Percentiles rank a stretch among this genome's conserved stretches.
phyloP scores from a whole-genome alignment of 2,888 invertebrate genomes.

The Odontocolon sp. region DNA sequence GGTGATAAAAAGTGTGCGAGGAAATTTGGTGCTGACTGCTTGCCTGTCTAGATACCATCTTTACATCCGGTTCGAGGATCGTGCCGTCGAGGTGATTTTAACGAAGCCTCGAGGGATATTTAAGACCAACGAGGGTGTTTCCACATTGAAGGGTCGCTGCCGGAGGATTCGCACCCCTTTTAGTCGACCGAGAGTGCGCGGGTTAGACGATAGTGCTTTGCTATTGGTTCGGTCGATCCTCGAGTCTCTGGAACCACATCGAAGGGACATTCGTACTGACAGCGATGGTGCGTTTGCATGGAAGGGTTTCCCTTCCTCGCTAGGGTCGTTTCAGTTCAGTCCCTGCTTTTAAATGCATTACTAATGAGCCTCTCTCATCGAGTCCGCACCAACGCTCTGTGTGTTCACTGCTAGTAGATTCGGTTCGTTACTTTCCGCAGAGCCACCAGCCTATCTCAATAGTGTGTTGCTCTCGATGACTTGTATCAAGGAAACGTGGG shows the following conservation, averaged over 20 bases:
- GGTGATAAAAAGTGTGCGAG: constrained; percentile 34
- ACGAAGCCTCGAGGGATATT: constrained; percentile 74
- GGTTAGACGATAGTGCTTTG: constrained; percentile 42
- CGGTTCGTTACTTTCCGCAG: constrained; percentile 4
- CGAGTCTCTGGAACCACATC: constrained; percentile 9
- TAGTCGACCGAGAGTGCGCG: constrained; percentile 61
- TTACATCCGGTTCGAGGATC: constrained; percentile 54
- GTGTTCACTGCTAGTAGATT: constrained; percentile 1
- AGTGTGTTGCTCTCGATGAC: too few species aligned
- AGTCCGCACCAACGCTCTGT: constrained; percentile 7
- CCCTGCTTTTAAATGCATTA: constrained; percentile 74
- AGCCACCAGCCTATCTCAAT: not conserved
- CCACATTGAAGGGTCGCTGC: constrained; percentile 52
- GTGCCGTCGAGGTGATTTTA: constrained; percentile 67
- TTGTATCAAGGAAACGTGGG: too few species aligned
- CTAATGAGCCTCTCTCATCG: constrained; percentile 68
- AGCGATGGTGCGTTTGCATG: constrained; percentile 63
- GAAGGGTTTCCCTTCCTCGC: constrained; percentile 65
- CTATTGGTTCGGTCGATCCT: constrained; percentile 38
- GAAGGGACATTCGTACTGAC: constrained; percentile 39
- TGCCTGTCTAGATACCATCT: constrained; percentile 49
- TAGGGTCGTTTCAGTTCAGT: constrained; percentile 46
- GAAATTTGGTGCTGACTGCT: constrained; percentile 36
- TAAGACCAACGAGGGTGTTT: constrained; percentile 63
- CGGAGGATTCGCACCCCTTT: constrained; percentile 63